These are phyloP conservation scores for Enteromius argenteus DNA, from an alignment of 2,797 vertebrate genomes.

Conservation along the genomic window DNA sequence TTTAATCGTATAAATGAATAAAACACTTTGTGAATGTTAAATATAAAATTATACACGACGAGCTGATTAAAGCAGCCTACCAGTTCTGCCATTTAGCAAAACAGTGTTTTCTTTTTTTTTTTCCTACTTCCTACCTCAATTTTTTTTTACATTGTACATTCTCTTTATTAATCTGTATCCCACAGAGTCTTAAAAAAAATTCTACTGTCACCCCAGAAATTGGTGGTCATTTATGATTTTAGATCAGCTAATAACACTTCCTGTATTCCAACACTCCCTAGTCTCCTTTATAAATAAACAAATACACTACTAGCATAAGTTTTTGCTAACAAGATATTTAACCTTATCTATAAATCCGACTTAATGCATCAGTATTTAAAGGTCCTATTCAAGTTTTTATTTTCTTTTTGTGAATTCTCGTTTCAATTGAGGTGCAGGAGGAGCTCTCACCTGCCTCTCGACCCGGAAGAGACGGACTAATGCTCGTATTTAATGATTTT, in stretches of 20 bases:
- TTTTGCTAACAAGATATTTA: not conserved
- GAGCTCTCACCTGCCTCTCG: conserved; percentile 67
- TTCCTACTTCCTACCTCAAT: too few relatives aligned
- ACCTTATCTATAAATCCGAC: not conserved
- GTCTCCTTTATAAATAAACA: conserved; percentile 9
- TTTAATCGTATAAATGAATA: not conserved
- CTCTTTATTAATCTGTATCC: not conserved
- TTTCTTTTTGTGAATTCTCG: not conserved
- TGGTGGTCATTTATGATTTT: not conserved
- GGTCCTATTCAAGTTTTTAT: not conserved
- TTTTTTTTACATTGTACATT: not conserved
- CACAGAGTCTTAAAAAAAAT: not conserved
- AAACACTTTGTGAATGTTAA: not conserved
- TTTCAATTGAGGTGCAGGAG: conserved; percentile 7
- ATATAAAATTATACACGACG: not conserved
- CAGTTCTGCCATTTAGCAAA: not conserved
- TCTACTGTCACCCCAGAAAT: not conserved
- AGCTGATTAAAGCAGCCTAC: not conserved
- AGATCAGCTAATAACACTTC: not conserved
- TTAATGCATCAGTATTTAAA: conserved; percentile 17
- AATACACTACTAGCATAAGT: not conserved
- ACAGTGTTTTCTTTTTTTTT: not conserved
- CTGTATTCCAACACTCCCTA: not conserved
- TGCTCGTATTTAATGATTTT: conserved; percentile 81
- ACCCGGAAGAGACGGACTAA: conserved; percentile 78